These are phyloP conservation scores for Aleadryas rufinucha DNA, from an alignment of 2,113 vertebrate species.

Conservation along the genomic window DNA sequence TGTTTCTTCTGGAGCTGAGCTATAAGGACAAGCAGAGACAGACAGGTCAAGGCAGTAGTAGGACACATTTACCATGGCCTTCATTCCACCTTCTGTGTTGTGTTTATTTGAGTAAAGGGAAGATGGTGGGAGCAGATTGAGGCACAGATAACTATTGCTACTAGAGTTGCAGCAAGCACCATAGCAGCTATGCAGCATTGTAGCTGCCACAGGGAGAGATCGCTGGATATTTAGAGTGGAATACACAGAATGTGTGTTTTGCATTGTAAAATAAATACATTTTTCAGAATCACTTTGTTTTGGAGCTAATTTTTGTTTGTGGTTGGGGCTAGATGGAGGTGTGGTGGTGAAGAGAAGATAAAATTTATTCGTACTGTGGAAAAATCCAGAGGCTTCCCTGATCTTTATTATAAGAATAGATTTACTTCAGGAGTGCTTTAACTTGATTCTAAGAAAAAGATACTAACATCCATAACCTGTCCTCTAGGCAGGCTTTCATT, in stretches of 20 bases:
- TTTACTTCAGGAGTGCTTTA: not conserved
- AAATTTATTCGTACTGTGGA: not conserved
- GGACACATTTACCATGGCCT: not conserved
- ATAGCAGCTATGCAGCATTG: not conserved
- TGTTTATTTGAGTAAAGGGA: not conserved
- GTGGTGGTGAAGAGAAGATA: not conserved
- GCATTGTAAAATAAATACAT: not conserved
- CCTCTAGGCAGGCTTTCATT: not conserved
- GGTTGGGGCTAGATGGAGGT: not conserved
- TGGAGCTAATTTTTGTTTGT: not conserved
- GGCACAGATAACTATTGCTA: not conserved
- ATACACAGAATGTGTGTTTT: not conserved
- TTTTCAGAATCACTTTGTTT: not conserved
- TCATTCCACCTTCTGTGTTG: not conserved
- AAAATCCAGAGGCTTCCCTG: not conserved
- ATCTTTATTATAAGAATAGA: not conserved
- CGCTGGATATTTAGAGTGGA: not conserved
- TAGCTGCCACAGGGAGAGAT: not conserved
- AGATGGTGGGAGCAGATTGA: not conserved
- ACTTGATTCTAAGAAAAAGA: not conserved
- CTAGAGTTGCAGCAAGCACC: not conserved
- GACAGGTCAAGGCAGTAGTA: not conserved
- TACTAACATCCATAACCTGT: not conserved
- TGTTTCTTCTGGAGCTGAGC: not conserved
- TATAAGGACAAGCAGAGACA: not conserved